Conservation (phyloP, 1,140 invertebrate species). For the Diorhabda sublineata region DNA sequence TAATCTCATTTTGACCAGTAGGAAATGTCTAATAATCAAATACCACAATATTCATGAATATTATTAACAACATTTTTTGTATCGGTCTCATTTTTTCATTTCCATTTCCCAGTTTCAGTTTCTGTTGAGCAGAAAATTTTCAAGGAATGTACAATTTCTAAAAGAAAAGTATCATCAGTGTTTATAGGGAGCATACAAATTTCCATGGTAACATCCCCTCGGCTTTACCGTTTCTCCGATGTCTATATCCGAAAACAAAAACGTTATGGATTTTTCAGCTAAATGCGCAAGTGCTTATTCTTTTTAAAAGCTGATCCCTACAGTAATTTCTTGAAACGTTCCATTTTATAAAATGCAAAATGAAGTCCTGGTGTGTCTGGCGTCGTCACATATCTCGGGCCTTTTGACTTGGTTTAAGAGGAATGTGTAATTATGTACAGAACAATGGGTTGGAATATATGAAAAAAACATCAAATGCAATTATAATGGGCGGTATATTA, state of each 20-base stretch:
- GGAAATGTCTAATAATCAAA: no score
- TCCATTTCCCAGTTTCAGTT: background rate
- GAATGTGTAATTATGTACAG: no score
- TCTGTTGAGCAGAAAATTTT: background rate
- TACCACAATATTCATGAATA: no score
- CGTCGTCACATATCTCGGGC: background rate
- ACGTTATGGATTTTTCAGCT: conserved; percentile 42
- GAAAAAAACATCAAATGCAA: no score
- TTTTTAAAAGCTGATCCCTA: conserved; percentile 12
- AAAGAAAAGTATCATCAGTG: conserved; percentile 14
- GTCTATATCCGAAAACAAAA: conserved; percentile 42
- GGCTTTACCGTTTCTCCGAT: conserved; percentile 22
- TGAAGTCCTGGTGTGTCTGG: background rate
- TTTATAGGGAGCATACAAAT: conserved; percentile 46
- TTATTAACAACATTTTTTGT: no score
- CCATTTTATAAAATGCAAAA: conserved; percentile 11
- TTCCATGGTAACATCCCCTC: conserved; percentile 42
- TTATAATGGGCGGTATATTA: no score
- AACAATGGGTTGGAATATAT: no score
- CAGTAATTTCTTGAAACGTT: conserved; percentile 13
- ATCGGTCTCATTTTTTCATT: no score
- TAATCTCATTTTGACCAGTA: no score
- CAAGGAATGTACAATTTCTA: background rate
- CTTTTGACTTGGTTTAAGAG: no score
- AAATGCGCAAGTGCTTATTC: conserved; percentile 33